Evolutionary conservation across 1,140 invertebrate species (phyloP).

Genomic region (Musca vetustissima): DNA sequence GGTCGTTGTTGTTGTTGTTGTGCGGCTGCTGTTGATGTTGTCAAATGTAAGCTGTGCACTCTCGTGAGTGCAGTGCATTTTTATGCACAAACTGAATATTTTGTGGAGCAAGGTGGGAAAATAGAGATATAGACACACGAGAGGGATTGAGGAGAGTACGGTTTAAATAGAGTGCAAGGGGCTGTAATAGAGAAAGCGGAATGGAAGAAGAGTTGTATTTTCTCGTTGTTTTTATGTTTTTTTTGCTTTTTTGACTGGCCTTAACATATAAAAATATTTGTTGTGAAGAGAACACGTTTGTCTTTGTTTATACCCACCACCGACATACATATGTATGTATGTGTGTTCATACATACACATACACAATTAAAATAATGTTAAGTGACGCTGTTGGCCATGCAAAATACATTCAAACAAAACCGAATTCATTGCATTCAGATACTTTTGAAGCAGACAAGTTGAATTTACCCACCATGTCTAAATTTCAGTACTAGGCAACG

Average conservation of each 20-base stretch:
- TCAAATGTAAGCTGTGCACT: no score
- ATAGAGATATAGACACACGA: no score
- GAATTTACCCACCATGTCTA: no score
- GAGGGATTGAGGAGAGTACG: no score
- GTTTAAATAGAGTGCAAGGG: no score
- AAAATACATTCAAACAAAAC: conserved; percentile 2
- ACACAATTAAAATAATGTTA: conserved; percentile 25
- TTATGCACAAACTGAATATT: conserved; percentile 13
- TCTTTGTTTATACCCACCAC: background rate
- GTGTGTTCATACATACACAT: background rate
- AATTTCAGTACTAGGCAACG: no score
- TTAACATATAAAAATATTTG: conserved; percentile 23
- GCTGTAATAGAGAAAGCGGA: no score
- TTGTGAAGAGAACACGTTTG: background rate
- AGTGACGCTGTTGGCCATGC: conserved; percentile 15
- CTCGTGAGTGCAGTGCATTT: conserved; percentile 2
- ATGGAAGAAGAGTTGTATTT: background rate
- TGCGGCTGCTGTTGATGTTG: no score
- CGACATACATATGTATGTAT: background rate
- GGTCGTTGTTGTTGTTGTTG: background rate
- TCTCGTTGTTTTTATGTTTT: background rate
- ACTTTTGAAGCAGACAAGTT: conserved; percentile 2
- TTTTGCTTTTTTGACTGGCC: background rate
- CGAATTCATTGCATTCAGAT: conserved; percentile 7
- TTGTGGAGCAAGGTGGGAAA: background rate